Conservation (phyloP, 2,888 invertebrate species). For the Noctua comes region DNA sequence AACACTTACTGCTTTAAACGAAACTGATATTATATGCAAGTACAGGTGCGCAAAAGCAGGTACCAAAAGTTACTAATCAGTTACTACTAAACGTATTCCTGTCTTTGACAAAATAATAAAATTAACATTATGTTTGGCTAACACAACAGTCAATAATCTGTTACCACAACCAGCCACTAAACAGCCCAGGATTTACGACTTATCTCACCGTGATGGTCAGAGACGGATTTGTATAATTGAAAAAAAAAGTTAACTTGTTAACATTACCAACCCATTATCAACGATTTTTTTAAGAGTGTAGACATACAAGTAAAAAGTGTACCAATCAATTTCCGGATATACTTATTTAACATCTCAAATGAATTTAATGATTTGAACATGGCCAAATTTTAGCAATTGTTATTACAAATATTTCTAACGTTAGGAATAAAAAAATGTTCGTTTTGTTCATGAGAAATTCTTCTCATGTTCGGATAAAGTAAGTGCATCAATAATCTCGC, state of each 20-base stretch:
- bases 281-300: no score
- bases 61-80: no score
- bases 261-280: background rate
- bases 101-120: background rate
- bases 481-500: background rate
- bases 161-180: slow-evolving; percentile 63
- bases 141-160: slow-evolving; percentile 56
- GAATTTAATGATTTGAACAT: background rate
- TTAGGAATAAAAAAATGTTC: background rate
- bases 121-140: slow-evolving; percentile 4
- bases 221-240: slow-evolving; percentile 3
- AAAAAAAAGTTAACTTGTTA: background rate
- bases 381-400: background rate
- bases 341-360: background rate
- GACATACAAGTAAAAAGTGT: background rate
- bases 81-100: background rate
- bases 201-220: slow-evolving; percentile 32
- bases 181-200: slow-evolving; percentile 69
- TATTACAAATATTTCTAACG: background rate
- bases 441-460: no score
- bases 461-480: no score
- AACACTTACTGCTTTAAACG: background rate
- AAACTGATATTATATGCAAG: background rate
- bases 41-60: background rate
- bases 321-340: background rate